phyloP scores from a whole-genome alignment of 2,797 vertebrate species.

The Muscicapa striata region DNA sequence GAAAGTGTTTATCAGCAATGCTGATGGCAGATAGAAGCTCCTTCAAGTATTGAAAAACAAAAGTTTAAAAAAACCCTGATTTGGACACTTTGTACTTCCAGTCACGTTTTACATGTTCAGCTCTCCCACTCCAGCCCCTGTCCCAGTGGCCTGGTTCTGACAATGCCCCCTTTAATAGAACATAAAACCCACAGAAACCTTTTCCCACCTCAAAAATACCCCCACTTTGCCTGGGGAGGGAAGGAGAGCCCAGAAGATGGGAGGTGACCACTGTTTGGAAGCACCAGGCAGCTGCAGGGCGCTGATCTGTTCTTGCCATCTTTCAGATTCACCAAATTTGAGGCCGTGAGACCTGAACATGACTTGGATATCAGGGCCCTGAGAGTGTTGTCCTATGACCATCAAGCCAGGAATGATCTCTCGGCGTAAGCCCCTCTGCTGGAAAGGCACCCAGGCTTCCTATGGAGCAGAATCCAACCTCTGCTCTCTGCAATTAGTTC shows the following conservation, averaged over 20 bases:
- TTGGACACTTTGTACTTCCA: background rate
- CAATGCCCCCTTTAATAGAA: background rate
- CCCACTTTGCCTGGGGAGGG: background rate
- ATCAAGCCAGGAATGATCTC: background rate
- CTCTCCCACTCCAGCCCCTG: background rate
- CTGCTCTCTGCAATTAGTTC: background rate
- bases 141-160: background rate
- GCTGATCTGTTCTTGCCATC: background rate
- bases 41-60: background rate
- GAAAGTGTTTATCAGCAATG: background rate
- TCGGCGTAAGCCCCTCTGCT: background rate
- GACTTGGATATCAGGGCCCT: background rate
- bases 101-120: background rate
- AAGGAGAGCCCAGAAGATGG: background rate
- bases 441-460: background rate
- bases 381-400: background rate
- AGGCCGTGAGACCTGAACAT: background rate
- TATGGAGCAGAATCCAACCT: background rate
- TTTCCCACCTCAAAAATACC: background rate
- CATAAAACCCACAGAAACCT: background rate
- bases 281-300: background rate
- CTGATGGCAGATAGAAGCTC: background rate
- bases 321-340: background rate
- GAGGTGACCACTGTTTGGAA: background rate
- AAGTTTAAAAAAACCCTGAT: rapidly evolving